Evolutionary conservation across 2,113 vertebrate species (phyloP), one percentile per base, ranked within the genome.

Genomic region (Symphodus melops): DNA sequence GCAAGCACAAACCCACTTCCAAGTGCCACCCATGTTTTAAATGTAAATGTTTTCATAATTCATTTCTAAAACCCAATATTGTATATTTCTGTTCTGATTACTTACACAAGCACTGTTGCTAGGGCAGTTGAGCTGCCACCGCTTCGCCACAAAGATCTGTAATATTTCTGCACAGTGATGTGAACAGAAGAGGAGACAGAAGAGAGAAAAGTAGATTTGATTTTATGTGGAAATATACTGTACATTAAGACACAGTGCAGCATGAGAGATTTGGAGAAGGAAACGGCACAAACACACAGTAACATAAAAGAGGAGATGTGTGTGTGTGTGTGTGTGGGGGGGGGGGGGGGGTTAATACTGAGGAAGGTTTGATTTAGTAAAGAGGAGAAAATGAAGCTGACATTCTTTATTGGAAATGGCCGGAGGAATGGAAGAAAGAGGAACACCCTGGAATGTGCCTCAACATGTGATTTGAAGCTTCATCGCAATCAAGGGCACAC

Each of bases 371-470:
- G 79, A 83, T 86, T 83, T 56, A 80, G 13, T 69, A 61, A 9
- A 63, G 20, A 16, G 2, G 39, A 39, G 20, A 51, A 75, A 48
- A 56, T 2, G 6, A 74, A 39, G 58, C 66, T 85, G 78, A 75
- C 70, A 75, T 73, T 81, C 81, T 33, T 61, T 21, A 72, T 64
- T 77, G 77, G 60, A 86, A 87, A 84, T 60, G 82, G 79, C 84
- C 53, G 72, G 75, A 85, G 88, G 85, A 84, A 72, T 62, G 48
- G 21, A 68, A 79, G 60, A 49, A 57, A 84, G 80, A 91, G 76
- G 33, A 91, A 89, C 86, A 85, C 79, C 72, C 81, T 64, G 72
- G 85, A 88, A 89, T 91, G 82, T 79, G 85, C 44, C 85, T 89
- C 76, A 70, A 89, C 90, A 87, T 90, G 89, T 91, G 89, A 88